phyloP scores from a whole-genome alignment of 2,797 vertebrate genomes.

The Heliangelus exortis region DNA sequence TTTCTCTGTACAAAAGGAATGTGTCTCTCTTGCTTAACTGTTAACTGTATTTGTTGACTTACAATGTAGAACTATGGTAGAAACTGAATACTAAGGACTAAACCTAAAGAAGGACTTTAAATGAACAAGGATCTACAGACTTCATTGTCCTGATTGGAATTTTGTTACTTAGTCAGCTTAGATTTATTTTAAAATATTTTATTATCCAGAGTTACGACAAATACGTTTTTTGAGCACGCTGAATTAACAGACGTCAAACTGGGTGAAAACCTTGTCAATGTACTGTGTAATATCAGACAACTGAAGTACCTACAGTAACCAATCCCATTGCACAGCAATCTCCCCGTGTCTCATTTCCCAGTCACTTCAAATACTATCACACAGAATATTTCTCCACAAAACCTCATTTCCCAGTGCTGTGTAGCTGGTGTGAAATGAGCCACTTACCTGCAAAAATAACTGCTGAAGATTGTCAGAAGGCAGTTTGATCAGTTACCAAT shows the following conservation, averaged over 20 bases:
- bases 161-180: not conserved
- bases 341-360: not conserved
- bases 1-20: not conserved
- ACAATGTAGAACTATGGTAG: not conserved
- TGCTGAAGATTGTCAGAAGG: not conserved
- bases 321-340: not conserved
- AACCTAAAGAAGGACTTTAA: not conserved
- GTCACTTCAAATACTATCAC: constrained; percentile 7
- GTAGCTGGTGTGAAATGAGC: constrained; percentile 9
- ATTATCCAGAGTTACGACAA: not conserved
- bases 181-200: not conserved
- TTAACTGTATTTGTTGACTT: not conserved
- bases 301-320: not conserved
- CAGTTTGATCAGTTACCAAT: not conserved
- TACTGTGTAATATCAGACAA: not conserved
- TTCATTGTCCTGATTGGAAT: not conserved
- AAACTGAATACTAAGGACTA: not conserved
- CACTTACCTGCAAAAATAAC: constrained; percentile 15
- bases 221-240: not conserved
- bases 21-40: not conserved
- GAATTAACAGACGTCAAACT: not conserved
- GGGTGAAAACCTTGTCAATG: not conserved
- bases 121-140: not conserved
- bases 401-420: not conserved
- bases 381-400: not conserved